A percentile compares a stretch with the other conserved stretches of the same genome.
These are phyloP conservation scores for Criorhina ranunculi DNA, from an alignment of 2,888 invertebrate genomes.

Conservation along the genomic window DNA sequence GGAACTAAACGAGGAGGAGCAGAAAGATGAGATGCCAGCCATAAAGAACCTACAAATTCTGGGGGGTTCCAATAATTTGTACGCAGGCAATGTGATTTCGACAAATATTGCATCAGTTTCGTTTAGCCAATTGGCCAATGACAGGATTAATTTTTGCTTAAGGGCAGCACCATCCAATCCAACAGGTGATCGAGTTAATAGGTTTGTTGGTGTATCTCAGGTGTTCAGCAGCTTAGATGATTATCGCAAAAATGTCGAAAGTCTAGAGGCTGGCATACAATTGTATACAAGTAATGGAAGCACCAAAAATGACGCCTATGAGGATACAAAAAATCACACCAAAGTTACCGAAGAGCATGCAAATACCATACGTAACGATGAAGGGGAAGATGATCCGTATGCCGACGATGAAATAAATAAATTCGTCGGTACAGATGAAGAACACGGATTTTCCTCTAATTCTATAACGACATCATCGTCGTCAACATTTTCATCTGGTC, in stretches of 20 bases:
- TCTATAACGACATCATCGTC: constrained; percentile 84
- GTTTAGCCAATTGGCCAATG: neutral
- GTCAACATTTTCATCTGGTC: constrained; percentile 84
- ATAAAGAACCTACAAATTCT: constrained; percentile 29
- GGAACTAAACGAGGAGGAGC: constrained; percentile 88
- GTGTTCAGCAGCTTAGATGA: constrained; percentile 88
- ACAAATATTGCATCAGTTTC: neutral
- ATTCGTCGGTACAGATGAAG: constrained; percentile 76
- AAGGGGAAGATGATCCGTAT: constrained; percentile 70
- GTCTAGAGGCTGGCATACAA: constrained; percentile 77
- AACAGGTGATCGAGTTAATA: constrained; percentile 81
- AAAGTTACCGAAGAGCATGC: constrained; percentile 8
- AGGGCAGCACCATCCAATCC: neutral
- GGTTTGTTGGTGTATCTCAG: constrained; percentile 86
- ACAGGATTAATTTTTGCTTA: neutral
- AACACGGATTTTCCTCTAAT: constrained; percentile 79
- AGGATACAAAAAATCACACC: constrained; percentile 41
- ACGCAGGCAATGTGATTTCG: constrained; percentile 6
- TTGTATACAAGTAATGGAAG: constrained; percentile 35
- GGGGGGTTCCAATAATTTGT: neutral
- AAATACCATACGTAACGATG: constrained; percentile 57
- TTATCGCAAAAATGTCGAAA: constrained; percentile 84
- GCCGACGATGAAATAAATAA: constrained; percentile 80
- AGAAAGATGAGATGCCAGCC: constrained; percentile 11
- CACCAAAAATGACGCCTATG: constrained; percentile 78